Percentiles rank a stretch among this genome's conserved stretches.
Conservation (phyloP, 35 echinoderm and acorn worm genomes). For the Hemicentrotus pulcherrimus region DNA sequence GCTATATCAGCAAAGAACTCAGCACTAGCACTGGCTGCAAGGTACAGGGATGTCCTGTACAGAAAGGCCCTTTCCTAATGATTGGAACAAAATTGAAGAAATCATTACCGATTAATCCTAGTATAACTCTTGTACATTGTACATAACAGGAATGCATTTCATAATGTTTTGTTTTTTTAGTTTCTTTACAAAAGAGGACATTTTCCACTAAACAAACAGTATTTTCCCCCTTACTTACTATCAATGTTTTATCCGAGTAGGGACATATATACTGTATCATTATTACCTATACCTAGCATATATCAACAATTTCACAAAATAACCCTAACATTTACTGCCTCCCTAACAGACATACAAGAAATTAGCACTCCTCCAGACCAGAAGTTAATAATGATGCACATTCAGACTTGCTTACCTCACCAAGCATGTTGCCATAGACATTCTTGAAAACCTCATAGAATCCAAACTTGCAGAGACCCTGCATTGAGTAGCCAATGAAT, state of each 20-base stretch:
- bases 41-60: slow-evolving; percentile 86
- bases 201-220: too few relatives aligned
- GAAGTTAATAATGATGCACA: neutral
- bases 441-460: slow-evolving; percentile 98
- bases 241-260: too few relatives aligned
- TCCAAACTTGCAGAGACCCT: slow-evolving; percentile 98
- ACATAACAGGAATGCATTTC: too few relatives aligned
- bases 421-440: slow-evolving; percentile 62
- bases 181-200: too few relatives aligned
- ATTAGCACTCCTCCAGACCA: neutral
- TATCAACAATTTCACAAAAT: too few relatives aligned
- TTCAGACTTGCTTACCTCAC: slow-evolving; percentile 68
- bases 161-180: too few relatives aligned
- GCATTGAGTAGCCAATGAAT: slow-evolving; percentile 90
- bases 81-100: neutral
- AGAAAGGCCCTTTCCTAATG: slow-evolving; percentile 66
- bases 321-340: too few relatives aligned
- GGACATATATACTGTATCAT: too few relatives aligned
- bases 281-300: too few relatives aligned
- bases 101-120: neutral
- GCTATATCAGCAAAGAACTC: slow-evolving; percentile 99
- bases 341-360: too few relatives aligned
- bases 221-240: too few relatives aligned
- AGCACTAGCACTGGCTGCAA: slow-evolving; percentile 86
- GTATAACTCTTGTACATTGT: neutral